Percentiles rank a stretch among this genome's conserved stretches.
phyloP scores from a whole-genome alignment of 1,140 invertebrate species.

The Psix sp. region DNA sequence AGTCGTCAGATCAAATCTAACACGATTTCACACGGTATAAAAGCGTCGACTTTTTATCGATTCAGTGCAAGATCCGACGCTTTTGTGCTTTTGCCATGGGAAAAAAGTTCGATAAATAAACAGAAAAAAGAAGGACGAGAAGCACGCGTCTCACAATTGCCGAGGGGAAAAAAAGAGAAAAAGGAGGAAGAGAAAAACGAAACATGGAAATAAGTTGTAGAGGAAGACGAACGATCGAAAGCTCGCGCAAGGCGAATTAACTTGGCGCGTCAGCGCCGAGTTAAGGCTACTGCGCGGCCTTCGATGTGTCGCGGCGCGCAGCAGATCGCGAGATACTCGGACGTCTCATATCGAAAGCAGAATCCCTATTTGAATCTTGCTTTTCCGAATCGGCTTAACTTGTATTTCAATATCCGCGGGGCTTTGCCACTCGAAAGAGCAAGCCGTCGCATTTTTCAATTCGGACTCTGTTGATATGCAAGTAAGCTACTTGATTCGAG shows the following conservation, averaged over 20 bases:
- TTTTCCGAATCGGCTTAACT: constrained; percentile 48
- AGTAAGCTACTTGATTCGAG: constrained; percentile 57
- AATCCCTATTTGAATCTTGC: constrained; percentile 57
- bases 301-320: too few species aligned
- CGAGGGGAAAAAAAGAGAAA: too few species aligned
- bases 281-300: too few species aligned
- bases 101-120: too few species aligned
- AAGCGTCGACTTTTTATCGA: constrained; percentile 8
- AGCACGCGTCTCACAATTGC: constrained; percentile 35
- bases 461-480: constrained; percentile 57
- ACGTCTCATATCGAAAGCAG: constrained; percentile 42
- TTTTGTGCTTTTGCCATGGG: too few species aligned
- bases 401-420: constrained; percentile 31
- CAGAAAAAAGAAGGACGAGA: constrained; percentile 41
- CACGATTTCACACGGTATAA: constrained; percentile 28
- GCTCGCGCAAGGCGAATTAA: too few species aligned
- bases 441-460: constrained; percentile 39
- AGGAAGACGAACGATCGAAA: too few species aligned
- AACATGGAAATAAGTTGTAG: too few species aligned
- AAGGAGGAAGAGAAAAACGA: too few species aligned
- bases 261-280: too few species aligned
- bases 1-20: constrained; percentile 5
- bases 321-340: constrained; percentile 7
- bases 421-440: constrained; percentile 9
- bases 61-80: constrained; percentile 4